A percentile compares a stretch with the other conserved stretches of the same genome.
These are phyloP conservation scores for Choristoneura fumiferana DNA, from an alignment of 1,140 invertebrate genomes.

Conservation along the genomic window DNA sequence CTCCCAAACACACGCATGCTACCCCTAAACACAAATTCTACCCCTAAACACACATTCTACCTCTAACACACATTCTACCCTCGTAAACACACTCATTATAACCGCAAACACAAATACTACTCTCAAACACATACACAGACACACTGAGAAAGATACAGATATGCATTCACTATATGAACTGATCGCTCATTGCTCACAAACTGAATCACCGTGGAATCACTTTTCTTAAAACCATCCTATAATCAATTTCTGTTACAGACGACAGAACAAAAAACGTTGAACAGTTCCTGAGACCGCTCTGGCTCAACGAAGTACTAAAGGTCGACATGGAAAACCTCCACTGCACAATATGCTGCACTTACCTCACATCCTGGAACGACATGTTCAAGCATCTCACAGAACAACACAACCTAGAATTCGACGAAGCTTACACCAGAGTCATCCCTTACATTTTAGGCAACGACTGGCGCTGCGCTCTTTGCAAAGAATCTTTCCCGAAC, in stretches of 20 bases:
- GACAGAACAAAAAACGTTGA: slow-evolving; percentile 40
- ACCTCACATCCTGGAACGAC: slow-evolving; percentile 45
- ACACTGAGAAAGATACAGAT: too few relatives aligned
- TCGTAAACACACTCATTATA: too few relatives aligned
- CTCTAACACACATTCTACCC: too few relatives aligned
- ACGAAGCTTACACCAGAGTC: slow-evolving; percentile 43
- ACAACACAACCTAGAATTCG: slow-evolving; percentile 39
- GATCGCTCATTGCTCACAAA: too few relatives aligned
- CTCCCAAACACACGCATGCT: too few relatives aligned
- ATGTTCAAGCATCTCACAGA: slow-evolving; percentile 54
- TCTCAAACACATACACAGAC: too few relatives aligned
- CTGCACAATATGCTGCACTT: slow-evolving; percentile 40
- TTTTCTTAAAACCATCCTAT: too few relatives aligned
- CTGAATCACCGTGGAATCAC: too few relatives aligned
- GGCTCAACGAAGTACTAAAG: slow-evolving; percentile 51
- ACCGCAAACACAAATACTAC: too few relatives aligned
- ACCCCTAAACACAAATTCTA: too few relatives aligned
- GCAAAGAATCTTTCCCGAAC: slow-evolving; percentile 38
- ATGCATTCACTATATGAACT: too few relatives aligned
- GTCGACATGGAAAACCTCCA: slow-evolving; percentile 50
- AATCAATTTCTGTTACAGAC: background rate
- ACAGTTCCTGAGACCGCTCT: slow-evolving; percentile 42
- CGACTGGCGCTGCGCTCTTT: slow-evolving; percentile 43
- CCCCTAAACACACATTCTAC: too few relatives aligned
- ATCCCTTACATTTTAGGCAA: slow-evolving; percentile 47